Evolutionary conservation across 2,888 invertebrate species (phyloP), one percentile per base, ranked within the genome.

Genomic region (Acleris emargana): DNA sequence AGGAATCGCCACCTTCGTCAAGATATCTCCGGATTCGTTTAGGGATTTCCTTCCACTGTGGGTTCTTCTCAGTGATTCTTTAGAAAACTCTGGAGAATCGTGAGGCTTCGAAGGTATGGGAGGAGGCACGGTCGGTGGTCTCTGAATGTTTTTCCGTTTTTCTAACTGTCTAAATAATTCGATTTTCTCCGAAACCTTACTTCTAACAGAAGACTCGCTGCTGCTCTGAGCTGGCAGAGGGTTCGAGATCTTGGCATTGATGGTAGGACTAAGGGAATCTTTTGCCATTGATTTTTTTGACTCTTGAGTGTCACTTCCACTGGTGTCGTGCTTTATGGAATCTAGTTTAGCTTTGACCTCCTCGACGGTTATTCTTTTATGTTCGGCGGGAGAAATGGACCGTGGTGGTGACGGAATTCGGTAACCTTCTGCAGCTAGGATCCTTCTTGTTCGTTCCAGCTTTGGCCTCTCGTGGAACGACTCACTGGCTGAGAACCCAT

Each of bases 1-100:
- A 16, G 97, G 97, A 76, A 97, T 95, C 49, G 97, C 97, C 51
- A 97, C 97, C 84, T 97, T 96, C 0, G 97, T 97, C 75, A 97
- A 87, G 74, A 97, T 95, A 82, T 97, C 97, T 7, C 97, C 97
- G 62, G 95, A 94, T 69, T 95, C 95, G 63, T 83, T 91, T 28
- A 91, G 76, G 42, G 92, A 91, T 68, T 92, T 89, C 70, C 92
- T 83, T 42, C 89, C 87, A 70, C 93, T 93, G 71, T 93, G 93
- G 71, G 84, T 91, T 74, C 93, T 82, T 70, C 91, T 79, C 68
- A 93, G 74, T 45, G 92, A 88, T 66, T 89, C 89, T 68, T 88
- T 88, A 1, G 85, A 79, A 42, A 74, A 77, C 42, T 84, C 86
- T 22, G 79, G 76, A 17, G 80, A 84, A 22, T 77, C 69, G 25